phyloP scores from a whole-genome alignment of 2,888 invertebrate species.

The Brachyopa scutellaris region DNA sequence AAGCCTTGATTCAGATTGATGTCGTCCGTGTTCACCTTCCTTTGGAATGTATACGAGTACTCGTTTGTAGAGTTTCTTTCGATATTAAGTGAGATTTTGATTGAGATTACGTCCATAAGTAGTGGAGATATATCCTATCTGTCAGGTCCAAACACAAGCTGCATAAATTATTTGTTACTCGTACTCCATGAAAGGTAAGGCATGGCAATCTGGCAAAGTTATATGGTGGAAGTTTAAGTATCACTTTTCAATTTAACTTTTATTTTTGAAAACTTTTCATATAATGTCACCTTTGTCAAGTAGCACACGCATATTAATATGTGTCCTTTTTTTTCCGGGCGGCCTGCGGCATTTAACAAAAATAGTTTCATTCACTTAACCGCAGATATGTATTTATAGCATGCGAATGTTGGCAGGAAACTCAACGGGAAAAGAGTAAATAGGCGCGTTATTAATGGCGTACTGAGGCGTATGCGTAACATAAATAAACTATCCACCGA shows the following conservation, averaged over 20 bases:
- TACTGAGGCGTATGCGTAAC: background rate
- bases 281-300: background rate
- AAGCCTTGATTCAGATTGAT: slow-evolving; percentile 13
- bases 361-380: slow-evolving; percentile 34
- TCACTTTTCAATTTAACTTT: too few relatives aligned
- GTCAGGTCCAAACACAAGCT: background rate
- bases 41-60: background rate
- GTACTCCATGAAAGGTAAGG: too few relatives aligned
- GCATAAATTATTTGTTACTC: background rate
- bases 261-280: too few relatives aligned
- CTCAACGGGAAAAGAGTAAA: background rate
- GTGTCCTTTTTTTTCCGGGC: background rate
- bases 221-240: background rate
- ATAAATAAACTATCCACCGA: slow-evolving; percentile 6
- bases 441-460: background rate
- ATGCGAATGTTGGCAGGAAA: background rate
- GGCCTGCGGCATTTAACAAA: slow-evolving; percentile 51
- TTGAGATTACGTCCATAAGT: background rate
- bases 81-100: background rate
- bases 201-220: background rate
- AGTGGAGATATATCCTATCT: background rate
- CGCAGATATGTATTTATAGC: background rate
- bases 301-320: background rate
- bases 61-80: background rate
- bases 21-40: background rate